These are phyloP conservation scores for Smittia aterrima DNA, from an alignment of 2,888 invertebrate genomes.

Conservation along the genomic window DNA sequence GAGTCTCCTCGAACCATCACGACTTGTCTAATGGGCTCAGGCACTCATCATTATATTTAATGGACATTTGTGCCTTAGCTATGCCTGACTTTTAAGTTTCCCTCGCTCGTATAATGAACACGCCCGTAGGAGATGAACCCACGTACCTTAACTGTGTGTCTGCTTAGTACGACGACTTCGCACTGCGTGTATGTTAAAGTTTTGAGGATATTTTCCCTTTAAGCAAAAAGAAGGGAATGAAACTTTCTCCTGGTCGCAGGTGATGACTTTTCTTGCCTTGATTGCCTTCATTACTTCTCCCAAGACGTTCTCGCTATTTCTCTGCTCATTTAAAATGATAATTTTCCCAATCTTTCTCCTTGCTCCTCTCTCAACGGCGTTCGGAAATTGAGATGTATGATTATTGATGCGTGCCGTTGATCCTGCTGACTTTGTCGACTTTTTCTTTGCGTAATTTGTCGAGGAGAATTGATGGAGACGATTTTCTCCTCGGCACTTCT, in stretches of 20 bases:
- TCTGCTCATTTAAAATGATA: slow-evolving; percentile 27
- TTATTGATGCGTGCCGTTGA: slow-evolving; percentile 41
- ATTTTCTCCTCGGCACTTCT: slow-evolving; percentile 17
- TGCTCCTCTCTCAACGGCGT: neutral
- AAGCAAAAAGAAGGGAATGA: neutral
- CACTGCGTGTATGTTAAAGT: neutral
- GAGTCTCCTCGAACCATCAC: neutral
- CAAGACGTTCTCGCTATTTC: neutral
- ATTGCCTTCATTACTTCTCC: slow-evolving; percentile 16
- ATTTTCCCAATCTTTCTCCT: slow-evolving; percentile 2
- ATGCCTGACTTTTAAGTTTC: neutral
- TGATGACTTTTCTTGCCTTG: slow-evolving; percentile 10
- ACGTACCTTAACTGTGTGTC: neutral
- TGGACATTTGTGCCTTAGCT: neutral
- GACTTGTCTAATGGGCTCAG: slow-evolving; percentile 20
- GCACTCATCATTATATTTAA: slow-evolving; percentile 25
- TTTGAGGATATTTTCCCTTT: neutral
- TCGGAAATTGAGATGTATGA: slow-evolving; percentile 38
- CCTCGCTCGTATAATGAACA: neutral
- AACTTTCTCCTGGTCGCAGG: slow-evolving; percentile 28
- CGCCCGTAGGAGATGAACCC: neutral
- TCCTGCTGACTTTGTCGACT: slow-evolving; percentile 25
- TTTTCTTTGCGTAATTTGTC: neutral
- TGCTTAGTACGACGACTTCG: neutral
- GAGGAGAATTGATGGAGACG: slow-evolving; percentile 26